Evolutionary conservation across 2,113 vertebrate genomes (phyloP), one percentile per base, ranked within the genome.

Genomic region (Cepphus grylle): DNA sequence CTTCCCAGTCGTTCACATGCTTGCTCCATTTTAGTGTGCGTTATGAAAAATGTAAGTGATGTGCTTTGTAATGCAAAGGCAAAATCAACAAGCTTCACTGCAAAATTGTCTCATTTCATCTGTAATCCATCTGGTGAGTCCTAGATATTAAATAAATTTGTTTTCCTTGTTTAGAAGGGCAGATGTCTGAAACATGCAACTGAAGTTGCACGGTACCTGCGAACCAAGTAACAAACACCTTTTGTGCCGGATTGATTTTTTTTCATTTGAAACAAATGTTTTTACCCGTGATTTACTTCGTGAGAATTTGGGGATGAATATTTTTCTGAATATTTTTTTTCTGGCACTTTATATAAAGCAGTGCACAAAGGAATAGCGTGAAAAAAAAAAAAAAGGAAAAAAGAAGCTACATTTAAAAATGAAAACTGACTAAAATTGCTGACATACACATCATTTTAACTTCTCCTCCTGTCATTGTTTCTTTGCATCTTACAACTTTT

Each of bases 1-100:
- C 53, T 95, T 95, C 89, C 92, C 71, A 19, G 52, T 96, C 94
- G 93, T 96, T 94, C 79, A 56, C 45, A 34, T 96, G 94, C 94
- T 97, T 97, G 88, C 83, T 94, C 86, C 86, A 56, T 96, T 88
- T 96, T 94, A 86, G n/a, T 34, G 56, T 91, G 67, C 73, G 4
- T 76, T 94, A 59, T 59, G 47, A 58, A 73, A 87, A 77, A 34
- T 79, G 9, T 76, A 63, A 53, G 59, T 81, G 27, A n/a, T 87
- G 22, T 53, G 45, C n/a, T 95, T 92, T 84, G 67, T 77, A 92
- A 38, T 55, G 61, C 56, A 74, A 96, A 80, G 82, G 55, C 85
- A 97, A 79, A 94, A 87, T 79, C 73, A 80, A 81, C 16, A 81
- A 50, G 43, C 53, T 95, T 85, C 59, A 23, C 30, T 82, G 80